A percentile compares a stretch with the other conserved stretches of the same genome.
phyloP scores from a whole-genome alignment of 1,140 invertebrate genomes.

The Sipha flava region DNA sequence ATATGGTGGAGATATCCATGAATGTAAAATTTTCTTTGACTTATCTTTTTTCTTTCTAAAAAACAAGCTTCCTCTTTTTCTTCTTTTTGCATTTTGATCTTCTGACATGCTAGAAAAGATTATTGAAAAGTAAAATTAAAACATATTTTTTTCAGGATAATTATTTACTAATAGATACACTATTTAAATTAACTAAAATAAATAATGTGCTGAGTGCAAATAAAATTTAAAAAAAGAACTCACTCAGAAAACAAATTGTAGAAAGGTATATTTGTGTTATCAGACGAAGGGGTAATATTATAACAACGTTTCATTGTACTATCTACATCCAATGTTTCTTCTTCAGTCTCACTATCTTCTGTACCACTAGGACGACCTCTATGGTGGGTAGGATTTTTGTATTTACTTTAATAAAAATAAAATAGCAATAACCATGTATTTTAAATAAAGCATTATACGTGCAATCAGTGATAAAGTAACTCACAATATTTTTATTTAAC shows the following conservation, averaged over 20 bases:
- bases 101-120: slow-evolving; percentile 59
- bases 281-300: slow-evolving; percentile 33
- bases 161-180: background rate
- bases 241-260: slow-evolving; percentile 35
- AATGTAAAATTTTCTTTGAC: slow-evolving; percentile 60
- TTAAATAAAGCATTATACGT: background rate
- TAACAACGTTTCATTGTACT: slow-evolving; percentile 31
- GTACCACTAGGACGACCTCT: slow-evolving; percentile 38
- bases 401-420: slow-evolving; percentile 30
- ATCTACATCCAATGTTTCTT: slow-evolving; percentile 43
- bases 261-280: slow-evolving; percentile 32
- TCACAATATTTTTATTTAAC: background rate
- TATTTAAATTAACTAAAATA: slow-evolving; percentile 37
- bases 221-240: slow-evolving; percentile 25
- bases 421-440: background rate
- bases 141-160: too few relatives aligned
- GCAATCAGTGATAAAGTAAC: background rate
- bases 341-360: slow-evolving; percentile 48
- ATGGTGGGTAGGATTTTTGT: slow-evolving; percentile 19
- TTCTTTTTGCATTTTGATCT: slow-evolving; percentile 69
- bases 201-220: slow-evolving; percentile 17
- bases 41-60: slow-evolving; percentile 82
- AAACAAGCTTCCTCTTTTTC: slow-evolving; percentile 79
- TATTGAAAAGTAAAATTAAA: background rate
- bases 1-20: slow-evolving; percentile 65